Evolutionary conservation across 1,140 invertebrate genomes (phyloP).

Genomic region (Lysiphlebus fabarum): DNA sequence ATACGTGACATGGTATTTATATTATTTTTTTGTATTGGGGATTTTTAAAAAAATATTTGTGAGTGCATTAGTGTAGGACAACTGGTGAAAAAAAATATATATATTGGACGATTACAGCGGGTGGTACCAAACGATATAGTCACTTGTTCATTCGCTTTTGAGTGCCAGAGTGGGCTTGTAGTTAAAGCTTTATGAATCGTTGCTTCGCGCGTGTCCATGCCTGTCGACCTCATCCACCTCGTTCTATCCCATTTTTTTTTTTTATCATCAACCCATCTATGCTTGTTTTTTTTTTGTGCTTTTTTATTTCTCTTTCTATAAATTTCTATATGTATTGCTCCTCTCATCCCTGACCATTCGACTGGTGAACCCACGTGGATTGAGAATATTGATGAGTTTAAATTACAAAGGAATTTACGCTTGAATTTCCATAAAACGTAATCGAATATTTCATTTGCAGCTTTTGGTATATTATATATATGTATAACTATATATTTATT

Average conservation of each 20-base stretch:
- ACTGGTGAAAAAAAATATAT: no score
- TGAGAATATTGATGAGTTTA: slow-evolving; percentile 27
- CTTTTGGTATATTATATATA: neutral
- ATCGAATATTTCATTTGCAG: slow-evolving; percentile 23
- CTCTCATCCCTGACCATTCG: slow-evolving; percentile 4
- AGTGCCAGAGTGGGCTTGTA: slow-evolving; percentile 1
- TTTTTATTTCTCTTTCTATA: no score
- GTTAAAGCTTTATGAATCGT: slow-evolving; percentile 14
- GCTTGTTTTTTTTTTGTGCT: neutral
- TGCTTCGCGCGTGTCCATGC: slow-evolving; percentile 12
- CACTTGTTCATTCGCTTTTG: slow-evolving; percentile 15
- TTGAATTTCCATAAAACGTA: slow-evolving; percentile 25
- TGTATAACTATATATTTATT: no score
- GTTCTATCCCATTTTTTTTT: neutral
- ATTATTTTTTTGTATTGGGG: no score
- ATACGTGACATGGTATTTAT: no score
- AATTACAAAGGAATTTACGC: slow-evolving; percentile 26
- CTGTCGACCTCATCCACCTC: slow-evolving; percentile 1
- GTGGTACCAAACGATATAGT: slow-evolving; percentile 14
- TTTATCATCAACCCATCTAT: no score
- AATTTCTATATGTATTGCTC: neutral
- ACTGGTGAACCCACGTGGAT: slow-evolving; percentile 16
- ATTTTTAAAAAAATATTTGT: no score
- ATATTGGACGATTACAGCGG: slow-evolving; percentile 8
- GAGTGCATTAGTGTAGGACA: no score